Evolutionary conservation across 1,140 invertebrate species (phyloP).

Genomic region (Rhizoglyphus robini): DNA sequence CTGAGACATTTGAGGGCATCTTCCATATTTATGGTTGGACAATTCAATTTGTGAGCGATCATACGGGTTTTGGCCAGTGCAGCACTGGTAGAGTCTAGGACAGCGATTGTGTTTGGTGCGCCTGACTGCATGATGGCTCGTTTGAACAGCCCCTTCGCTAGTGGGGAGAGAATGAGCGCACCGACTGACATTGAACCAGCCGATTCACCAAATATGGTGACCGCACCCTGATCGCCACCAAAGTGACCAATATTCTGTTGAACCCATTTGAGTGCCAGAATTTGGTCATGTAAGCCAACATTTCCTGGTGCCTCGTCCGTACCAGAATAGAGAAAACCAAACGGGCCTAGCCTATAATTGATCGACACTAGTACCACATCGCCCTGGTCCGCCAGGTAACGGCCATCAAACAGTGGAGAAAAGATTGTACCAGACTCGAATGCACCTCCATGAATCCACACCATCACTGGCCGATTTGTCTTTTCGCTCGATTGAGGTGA

Average conservation of each 20-base stretch:
- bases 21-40: not conserved
- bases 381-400: slow-evolving; percentile 62
- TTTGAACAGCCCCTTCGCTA: too few relatives aligned
- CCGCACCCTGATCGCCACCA: too few relatives aligned
- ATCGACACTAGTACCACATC: slow-evolving; percentile 40
- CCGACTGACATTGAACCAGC: too few relatives aligned
- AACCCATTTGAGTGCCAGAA: too few relatives aligned
- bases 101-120: not conserved
- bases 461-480: too few relatives aligned
- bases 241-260: too few relatives aligned
- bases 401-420: slow-evolving; percentile 41
- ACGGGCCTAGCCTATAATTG: too few relatives aligned
- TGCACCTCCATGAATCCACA: slow-evolving; percentile 16
- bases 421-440: slow-evolving; percentile 8
- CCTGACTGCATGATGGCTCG: too few relatives aligned
- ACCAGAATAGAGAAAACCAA: slow-evolving; percentile 12
- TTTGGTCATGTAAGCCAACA: too few relatives aligned
- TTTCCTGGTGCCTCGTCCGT: too few relatives aligned
- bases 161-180: too few relatives aligned
- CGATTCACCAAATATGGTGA: too few relatives aligned
- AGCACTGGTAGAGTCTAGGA: slow-evolving; percentile 65
- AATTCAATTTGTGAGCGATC: not conserved
- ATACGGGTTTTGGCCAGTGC: slow-evolving; percentile 48
- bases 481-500: slow-evolving; percentile 24
- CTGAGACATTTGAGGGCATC: not conserved